Conservation (phyloP, 2,113 vertebrate species). For the Etia nguti region DNA sequence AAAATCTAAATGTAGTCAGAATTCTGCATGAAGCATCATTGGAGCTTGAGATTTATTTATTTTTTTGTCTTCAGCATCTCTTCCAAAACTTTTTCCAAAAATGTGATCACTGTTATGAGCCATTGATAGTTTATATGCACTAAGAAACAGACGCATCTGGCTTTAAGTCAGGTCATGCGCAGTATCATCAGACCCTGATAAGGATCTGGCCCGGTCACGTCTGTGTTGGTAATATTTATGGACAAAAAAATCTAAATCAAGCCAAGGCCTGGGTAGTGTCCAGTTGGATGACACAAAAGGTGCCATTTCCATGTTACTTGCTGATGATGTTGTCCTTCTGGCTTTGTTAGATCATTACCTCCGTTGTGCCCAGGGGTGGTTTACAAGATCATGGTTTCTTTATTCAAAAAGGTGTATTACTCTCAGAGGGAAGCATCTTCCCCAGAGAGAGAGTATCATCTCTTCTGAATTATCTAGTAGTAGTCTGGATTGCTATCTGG, state of each 20-base stretch:
- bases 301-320: not conserved
- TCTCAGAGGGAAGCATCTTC: not conserved
- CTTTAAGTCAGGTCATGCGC: not conserved
- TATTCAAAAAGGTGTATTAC: not conserved
- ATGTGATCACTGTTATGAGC: not conserved
- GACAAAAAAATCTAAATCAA: not conserved
- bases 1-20: not conserved
- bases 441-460: not conserved
- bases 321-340: constrained; percentile 1
- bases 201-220: not conserved
- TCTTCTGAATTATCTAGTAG: not conserved
- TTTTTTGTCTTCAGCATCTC: not conserved
- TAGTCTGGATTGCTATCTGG: not conserved
- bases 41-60: not conserved
- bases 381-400: not conserved
- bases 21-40: not conserved
- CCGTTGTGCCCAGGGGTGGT: not conserved
- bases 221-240: constrained; percentile 9
- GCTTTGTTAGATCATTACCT: constrained; percentile 18
- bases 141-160: not conserved
- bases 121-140: not conserved
- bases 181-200: not conserved
- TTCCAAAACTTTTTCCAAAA: not conserved
- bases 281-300: constrained; percentile 12
- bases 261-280: not conserved